phyloP scores from a whole-genome alignment of 2,888 invertebrate genomes.

The Hemithea aestivaria region DNA sequence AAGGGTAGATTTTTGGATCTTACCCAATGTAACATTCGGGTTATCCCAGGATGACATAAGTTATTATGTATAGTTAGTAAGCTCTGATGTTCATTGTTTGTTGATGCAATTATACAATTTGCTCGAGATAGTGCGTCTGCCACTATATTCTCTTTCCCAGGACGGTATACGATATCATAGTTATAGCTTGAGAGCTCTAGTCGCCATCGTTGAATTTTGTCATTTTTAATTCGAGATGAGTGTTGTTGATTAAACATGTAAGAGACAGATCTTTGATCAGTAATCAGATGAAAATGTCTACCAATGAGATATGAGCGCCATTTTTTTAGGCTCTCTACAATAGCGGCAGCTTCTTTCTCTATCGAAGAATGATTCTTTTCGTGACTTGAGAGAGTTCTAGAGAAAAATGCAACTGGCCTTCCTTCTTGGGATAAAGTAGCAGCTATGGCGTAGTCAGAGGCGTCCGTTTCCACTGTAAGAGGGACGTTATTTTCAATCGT shows the following conservation, averaged over 20 bases:
- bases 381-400: neutral
- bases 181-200: no score
- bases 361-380: neutral
- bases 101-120: no score
- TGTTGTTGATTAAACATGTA: neutral
- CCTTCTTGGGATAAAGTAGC: neutral
- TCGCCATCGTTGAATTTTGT: neutral
- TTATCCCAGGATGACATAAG: neutral
- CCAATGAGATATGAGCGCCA: neutral
- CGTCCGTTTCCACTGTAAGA: neutral
- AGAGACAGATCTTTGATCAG: neutral
- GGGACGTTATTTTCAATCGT: neutral
- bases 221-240: conserved; percentile 1
- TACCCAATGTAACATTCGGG: neutral
- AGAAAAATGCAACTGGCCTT: neutral
- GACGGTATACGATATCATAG: neutral
- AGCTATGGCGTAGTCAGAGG: neutral
- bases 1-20: neutral
- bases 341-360: neutral
- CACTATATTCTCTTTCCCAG: neutral
- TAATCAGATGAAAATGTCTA: conserved; percentile 1
- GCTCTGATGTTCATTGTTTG: no score
- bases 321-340: neutral
- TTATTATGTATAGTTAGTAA: neutral
- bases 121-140: neutral